Evolutionary conservation across 2,888 invertebrate species (phyloP), one percentile per base, ranked within the genome.

Genomic region (Plagodis dolabraria): DNA sequence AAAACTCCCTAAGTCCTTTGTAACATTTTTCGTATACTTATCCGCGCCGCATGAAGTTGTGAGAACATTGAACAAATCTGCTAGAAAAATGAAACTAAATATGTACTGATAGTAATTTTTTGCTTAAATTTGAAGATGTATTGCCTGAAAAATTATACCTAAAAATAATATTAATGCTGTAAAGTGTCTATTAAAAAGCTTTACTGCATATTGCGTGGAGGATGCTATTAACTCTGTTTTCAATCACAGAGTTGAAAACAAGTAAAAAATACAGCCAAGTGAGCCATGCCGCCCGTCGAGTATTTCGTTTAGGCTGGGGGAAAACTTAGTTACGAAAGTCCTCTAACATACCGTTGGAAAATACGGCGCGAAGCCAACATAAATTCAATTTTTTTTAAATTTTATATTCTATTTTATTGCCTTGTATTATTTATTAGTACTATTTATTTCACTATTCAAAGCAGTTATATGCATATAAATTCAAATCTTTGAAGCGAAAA

Each of bases 311-410:
- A 59, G 59, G 57, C 58, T 53, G 43, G 12, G 50, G 56, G 58
- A 62, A 64, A 66, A 70, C 66, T 64, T 35, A 64, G 64, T 70
- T 65, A 65, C 56, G 51, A 59, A 63, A 64, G 52, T 65, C 57
- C 46, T 45, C 51, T 47, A 61, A 59, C 69, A 64, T 66, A 51
- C 56, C 50, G 56, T 40, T 44, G 47, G 53, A 64, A 59, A 58
- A 61, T 53, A 59, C 45, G 48, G 49, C 9, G 49, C 9, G 22
- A 46, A 8, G 33, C 42, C n/a, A 33, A 34, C 35, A 0, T 22
- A 42, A n/a, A 58, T 60, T 53, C 52, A 35, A 48, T 47, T 68
- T 46, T 47, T 11, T 11, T 5, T 2, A 22, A 22, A 2, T 36
- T 36, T 36, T 36, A 36, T 33, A 11, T 46, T 50, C 34, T 51